phyloP scores from a whole-genome alignment of 2,797 vertebrate species.

The Danio choprae region DNA sequence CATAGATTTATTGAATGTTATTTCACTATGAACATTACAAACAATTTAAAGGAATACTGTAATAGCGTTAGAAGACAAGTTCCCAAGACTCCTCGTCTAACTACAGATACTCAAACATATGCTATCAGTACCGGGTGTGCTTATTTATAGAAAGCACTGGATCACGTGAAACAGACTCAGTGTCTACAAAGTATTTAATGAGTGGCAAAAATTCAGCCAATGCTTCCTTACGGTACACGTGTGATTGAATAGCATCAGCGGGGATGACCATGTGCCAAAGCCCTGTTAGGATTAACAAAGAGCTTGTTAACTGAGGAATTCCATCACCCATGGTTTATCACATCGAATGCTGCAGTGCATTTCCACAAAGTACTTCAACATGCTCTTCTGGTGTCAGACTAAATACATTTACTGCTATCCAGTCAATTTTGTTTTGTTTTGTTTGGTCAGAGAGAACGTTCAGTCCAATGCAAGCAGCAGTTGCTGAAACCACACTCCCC shows the following conservation, averaged over 20 bases:
- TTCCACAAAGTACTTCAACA: conserved; percentile 25
- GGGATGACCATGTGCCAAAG: conserved; percentile 22
- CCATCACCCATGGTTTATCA: conserved; percentile 9
- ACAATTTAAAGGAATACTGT: not conserved
- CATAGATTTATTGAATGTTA: too few species aligned
- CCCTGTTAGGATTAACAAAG: conserved; percentile 3
- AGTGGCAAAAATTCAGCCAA: conserved; percentile 33
- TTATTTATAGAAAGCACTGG: not conserved
- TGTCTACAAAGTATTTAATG: conserved; percentile 16
- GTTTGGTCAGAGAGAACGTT: not conserved
- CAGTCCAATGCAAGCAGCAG: not conserved
- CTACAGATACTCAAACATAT: conserved; percentile 37
- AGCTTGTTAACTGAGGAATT: conserved; percentile 25
- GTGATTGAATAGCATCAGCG: conserved; percentile 5
- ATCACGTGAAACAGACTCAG: not conserved
- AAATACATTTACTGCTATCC: not conserved
- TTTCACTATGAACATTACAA: too few species aligned
- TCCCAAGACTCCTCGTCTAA: not conserved
- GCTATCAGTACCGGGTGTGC: not conserved
- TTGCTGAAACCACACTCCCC: not conserved
- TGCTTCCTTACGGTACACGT: conserved; percentile 8
- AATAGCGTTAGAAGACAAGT: not conserved
- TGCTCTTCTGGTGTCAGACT: not conserved
- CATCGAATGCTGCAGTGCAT: conserved; percentile 3
- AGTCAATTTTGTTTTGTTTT: not conserved